Evolutionary conservation across 2,797 vertebrate species (phyloP), one percentile per base, ranked within the genome.

Genomic region (Chiloscyllium punctatum): DNA sequence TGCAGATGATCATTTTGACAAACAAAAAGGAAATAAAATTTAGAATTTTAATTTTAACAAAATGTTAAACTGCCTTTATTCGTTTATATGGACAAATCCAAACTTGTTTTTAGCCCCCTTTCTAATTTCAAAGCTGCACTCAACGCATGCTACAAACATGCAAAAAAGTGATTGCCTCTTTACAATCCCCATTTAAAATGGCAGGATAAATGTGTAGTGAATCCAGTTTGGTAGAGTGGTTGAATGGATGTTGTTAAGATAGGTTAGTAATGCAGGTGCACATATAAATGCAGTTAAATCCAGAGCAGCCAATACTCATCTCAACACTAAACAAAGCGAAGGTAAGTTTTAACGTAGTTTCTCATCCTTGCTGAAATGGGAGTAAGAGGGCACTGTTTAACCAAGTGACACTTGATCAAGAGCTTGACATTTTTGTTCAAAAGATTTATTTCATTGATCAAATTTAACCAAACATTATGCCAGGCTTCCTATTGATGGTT

Each of bases 81-180:
- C 90, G 69, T 97, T 96, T 96, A 95, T 84, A 96, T 96, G 96
- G 96, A 97, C 72, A 86, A 68, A 25, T 62, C n/a, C 25, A 87
- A 33, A 57, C 1, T 53, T 51, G 9, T 86, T 90, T 96, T 69
- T 51, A 21, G 86, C 96, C 97, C 96, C 97, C 95, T 95, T 96
- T 96, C 97, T 66, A 96, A 96, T 96, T 96, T 96, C 94, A 97
- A 97, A 97, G 97, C 96, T 97, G 96, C 96, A 96, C 97, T 98
- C 98, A 97, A 97, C 97, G 97, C 98, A 98, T 98, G 98, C 98
- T 98, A 97, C 97, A 97, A 96, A 97, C 98, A 98, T 98, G 98
- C 98, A 98, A 96, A 96, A 96, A 96, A 96, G 97, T 96, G 97
- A 97, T 96, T 97, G 97, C 92, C 96, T 97, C 96, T 97, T 97